Base-by-base conservation (phyloP, 1,140 invertebrate genomes). In the Drosophila guanche region DNA sequence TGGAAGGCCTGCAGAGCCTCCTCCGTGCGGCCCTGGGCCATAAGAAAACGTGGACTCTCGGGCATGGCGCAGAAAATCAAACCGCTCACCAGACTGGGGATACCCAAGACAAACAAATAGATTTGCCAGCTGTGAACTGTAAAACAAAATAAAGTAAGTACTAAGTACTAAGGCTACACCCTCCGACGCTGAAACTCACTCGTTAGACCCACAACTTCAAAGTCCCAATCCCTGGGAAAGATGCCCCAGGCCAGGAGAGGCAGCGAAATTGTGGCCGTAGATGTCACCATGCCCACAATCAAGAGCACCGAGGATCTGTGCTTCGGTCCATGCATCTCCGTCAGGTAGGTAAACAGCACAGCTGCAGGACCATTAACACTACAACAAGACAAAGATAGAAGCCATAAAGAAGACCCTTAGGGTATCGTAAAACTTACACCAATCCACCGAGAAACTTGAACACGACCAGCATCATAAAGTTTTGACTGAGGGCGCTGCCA, bases 41-140 rank as follows among this genome's bases (percentile, higher is more conserved):
- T 95, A 0, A 96, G 91, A 89, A 96, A 97, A 89, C 96, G 96
- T 1, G 96, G 96, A 90, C 95, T 97, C 89, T 97, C 96, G 0
- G 95, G 95, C 27, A 96, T 92, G 55, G 94, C 94, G 27, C 93
- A 92, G 50, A 96, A 93, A 0, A 93, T 90, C 5, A 94, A 51
- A 0, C 94, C 94, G 5, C 94, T 94, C 1, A 95, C 67, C 1
- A 97, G 75, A 22, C 94, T 94, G 3, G 96, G 95, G 22, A 96
- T 47, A 0, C 94, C 94, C 67, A 94, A 93, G 0, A 93, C 71
- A 4, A 95, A 91, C 1, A 97, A 90, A 88, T 95, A 97, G 12
- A 97, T 92, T 67, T 96, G 94, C 96, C 96, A 97, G 1, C 95
- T 95, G 86, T 95, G 93, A 27, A 94, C 91, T 59, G 16, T 7